A percentile compares a stretch with the other conserved stretches of the same genome.
phyloP scores from a whole-genome alignment of 1,140 invertebrate genomes.

The Maniola jurtina region DNA sequence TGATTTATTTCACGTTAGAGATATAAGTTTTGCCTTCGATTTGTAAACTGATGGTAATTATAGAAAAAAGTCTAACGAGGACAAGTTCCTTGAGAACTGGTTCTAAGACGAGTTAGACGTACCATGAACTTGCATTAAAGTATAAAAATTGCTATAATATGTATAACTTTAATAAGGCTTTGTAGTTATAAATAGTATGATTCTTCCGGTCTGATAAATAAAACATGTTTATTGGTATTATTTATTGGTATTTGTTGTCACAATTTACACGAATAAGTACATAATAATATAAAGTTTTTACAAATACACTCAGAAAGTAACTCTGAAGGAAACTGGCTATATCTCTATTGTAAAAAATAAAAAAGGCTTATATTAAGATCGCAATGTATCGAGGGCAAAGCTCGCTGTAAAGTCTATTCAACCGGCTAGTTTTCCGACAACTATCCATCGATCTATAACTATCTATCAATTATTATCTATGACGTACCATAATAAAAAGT shows the following conservation, averaged over 20 bases:
- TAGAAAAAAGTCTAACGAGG: conserved; percentile 8
- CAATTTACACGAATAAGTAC: too few species aligned
- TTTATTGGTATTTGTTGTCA: too few species aligned
- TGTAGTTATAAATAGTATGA: neutral
- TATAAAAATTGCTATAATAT: conserved; percentile 21
- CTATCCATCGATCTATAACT: too few species aligned
- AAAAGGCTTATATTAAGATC: too few species aligned
- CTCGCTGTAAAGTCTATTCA: conserved; percentile 1
- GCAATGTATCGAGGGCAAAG: neutral
- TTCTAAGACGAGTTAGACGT: conserved; percentile 43
- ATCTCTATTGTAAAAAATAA: too few species aligned
- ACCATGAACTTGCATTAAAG: conserved; percentile 47
- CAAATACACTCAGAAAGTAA: too few species aligned
- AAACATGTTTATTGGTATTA: neutral
- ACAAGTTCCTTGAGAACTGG: conserved; percentile 28
- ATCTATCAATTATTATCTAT: neutral
- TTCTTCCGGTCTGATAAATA: neutral
- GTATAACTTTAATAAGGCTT: conserved; percentile 10
- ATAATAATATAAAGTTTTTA: neutral
- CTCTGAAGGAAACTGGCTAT: too few species aligned
- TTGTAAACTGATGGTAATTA: neutral
- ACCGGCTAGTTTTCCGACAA: neutral
- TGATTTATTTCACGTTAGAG: conserved; percentile 2
- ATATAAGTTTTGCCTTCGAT: neutral
- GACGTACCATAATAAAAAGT: neutral